Base-by-base conservation (phyloP, 2,113 vertebrate genomes). In the Chlorodrepanis virens region DNA sequence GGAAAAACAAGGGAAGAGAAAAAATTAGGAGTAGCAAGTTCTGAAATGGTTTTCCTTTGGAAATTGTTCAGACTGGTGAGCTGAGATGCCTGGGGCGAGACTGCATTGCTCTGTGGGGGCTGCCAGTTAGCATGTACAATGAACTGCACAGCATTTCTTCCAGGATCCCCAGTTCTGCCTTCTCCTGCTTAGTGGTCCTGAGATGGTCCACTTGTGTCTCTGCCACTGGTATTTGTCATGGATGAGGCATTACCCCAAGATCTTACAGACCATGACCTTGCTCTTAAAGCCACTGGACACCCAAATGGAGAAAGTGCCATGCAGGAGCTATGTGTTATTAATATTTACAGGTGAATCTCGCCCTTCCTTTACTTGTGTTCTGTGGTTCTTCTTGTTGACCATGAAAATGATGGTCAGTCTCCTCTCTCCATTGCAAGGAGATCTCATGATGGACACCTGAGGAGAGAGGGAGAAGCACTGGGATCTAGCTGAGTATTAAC, bases 1-100 rank as follows among this genome's bases (percentile, higher is more conserved):
- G 61, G 24, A 87, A 67, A 81, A 95, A 89, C 37, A 93, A 88
- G 47, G 29, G 31, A 68, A 83, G 35, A 57, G 39, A 86, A 84
- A 90, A 65, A 60, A 53, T 11, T 17, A 53, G 37, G 47, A 74
- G 60, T n/a, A 63, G 24, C 24, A 69, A 87, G 44, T 78, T 83
- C 63, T 84, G 78, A 56, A 90, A 84, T 63, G 39, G 47, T 76
- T 89, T 86, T 79, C 29, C 56, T 91, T 47, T 70, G 67, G 70
- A 93, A 91, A 47, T 52, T 71, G 47, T 70, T 87, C 44, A 87
- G 87, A 29, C 60, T 81, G 64, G 72, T 63, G 83, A 87, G 84
- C 42, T 87, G 64, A 83, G 89, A 54, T 5, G 61, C 33, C 52
- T 75, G 42, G 42, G 63, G 86, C 0, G 1, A 81, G 83, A 40